Evolutionary conservation across 2,113 vertebrate species (phyloP).

Genomic region (Poecilia latipinna): DNA sequence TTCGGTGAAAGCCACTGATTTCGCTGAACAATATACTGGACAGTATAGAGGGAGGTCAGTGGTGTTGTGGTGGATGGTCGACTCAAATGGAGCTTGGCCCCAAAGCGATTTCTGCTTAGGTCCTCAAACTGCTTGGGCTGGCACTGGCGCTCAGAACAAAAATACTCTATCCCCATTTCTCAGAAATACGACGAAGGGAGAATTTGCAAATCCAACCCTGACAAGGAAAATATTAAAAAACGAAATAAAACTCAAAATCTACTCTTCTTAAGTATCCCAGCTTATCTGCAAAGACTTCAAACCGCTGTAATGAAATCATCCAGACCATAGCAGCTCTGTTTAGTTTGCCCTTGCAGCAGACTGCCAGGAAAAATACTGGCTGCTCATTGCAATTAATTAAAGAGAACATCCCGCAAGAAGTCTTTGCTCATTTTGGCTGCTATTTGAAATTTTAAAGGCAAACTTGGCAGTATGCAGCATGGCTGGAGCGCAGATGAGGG

Average conservation of each 20-base stretch:
- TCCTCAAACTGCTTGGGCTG: too few relatives aligned
- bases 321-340: constrained; percentile 27
- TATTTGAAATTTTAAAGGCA: constrained; percentile 29
- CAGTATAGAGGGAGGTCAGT: not conserved
- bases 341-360: constrained; percentile 17
- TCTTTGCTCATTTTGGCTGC: constrained; percentile 41
- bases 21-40: not conserved
- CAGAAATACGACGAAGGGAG: constrained; percentile 11
- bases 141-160: not conserved
- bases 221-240: constrained; percentile 29
- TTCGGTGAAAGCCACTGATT: not conserved
- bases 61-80: not conserved
- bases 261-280: not conserved
- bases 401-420: constrained; percentile 35
- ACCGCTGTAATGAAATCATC: constrained; percentile 38
- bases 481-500: constrained; percentile 46
- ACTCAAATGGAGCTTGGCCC: too few relatives aligned
- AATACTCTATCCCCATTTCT: constrained; percentile 30
- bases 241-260: constrained; percentile 10
- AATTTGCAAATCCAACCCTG: constrained; percentile 22
- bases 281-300: constrained; percentile 7
- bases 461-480: constrained; percentile 41
- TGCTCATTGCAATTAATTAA: constrained; percentile 47
- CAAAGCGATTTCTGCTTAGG: too few relatives aligned
- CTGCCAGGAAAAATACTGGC: constrained; percentile 43